Percentiles rank a stretch among this genome's conserved stretches.
phyloP scores from a whole-genome alignment of 35 echinoderm and acorn worm species.

The Lytechinus variegatus region DNA sequence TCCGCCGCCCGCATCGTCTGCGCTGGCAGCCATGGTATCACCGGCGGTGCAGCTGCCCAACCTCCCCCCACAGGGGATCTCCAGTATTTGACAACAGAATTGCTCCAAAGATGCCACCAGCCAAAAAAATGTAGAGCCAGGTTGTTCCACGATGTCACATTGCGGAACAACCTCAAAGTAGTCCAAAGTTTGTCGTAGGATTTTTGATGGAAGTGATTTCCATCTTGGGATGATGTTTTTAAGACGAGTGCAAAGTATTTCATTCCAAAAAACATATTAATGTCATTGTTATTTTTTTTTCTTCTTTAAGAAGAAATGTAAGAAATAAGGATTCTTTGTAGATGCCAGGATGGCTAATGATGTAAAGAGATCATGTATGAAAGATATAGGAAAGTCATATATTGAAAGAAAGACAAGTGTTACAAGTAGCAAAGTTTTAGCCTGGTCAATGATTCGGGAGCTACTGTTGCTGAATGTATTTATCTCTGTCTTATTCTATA shows the following conservation, averaged over 20 bases:
- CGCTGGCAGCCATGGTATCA: slow-evolving; percentile 72
- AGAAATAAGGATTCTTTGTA: neutral
- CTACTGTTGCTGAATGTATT: neutral
- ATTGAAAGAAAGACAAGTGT: neutral
- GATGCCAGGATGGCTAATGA: neutral
- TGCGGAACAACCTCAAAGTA: neutral
- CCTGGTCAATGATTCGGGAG: neutral
- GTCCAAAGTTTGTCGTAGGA: neutral
- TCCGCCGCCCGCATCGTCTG: slow-evolving; percentile 70
- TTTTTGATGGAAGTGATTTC: neutral
- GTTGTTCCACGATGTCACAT: neutral
- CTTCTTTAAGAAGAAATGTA: neutral
- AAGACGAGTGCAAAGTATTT: slow-evolving; percentile 2
- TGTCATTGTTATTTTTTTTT: slow-evolving; percentile 9
- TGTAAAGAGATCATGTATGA: slow-evolving; percentile 20
- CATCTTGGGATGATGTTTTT: neutral
- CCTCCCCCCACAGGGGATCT: slow-evolving; percentile 71
- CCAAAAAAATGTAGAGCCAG: neutral
- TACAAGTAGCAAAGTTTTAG: neutral
- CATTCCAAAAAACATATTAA: neutral
- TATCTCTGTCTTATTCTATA: slow-evolving; percentile 20
- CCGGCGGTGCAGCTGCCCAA: slow-evolving; percentile 63
- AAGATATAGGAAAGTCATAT: neutral
- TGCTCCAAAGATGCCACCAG: neutral
- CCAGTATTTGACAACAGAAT: slow-evolving; percentile 51